Evolutionary conservation across 2,888 invertebrate species (phyloP), one percentile per base, ranked within the genome.

Genomic region (Psylliodes chrysocephalus): DNA sequence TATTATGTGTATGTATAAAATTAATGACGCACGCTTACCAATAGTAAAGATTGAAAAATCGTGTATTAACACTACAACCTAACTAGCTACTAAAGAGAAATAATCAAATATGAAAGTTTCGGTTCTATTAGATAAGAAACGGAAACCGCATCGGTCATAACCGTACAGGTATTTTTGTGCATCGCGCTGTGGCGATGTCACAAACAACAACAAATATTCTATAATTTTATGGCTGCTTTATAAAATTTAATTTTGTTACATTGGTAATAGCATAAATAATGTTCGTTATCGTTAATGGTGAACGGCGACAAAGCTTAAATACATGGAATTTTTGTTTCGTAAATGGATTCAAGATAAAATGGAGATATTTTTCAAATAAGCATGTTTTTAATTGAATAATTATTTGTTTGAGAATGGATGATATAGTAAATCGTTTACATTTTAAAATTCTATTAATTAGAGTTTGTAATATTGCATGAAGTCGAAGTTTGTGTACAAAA

Each of bases 161-260:
- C 10, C 42, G 42, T 42, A 42, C 4, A 42, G 18, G 42, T 42
- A 42, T 42, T 42, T 42, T 42, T 17, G 18, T 42, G 42, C 18
- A 38, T 38, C 15, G 38, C 4, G 15, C 10, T 38, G n/a, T n/a
- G 14, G 42, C 15, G 8, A 14, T 42, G 18, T 6, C 18, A 10
- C 42, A 42, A 42, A 42, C 18, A 42, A 42, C 42, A 42, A 42
- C 33, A 38, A 38, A 14, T 38, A 38, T 12, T n/a, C 15, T 38
- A 30, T 10, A 10, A 33, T 35, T 35, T 35, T 35, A 35, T 35
- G 4, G 6, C 10, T 14, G 14, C 14, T 3, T 14, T 12, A n/a
- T 6, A n/a, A 35, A 35, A n/a, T 35, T 35, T 12, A 3, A 14
- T 35, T 35, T 14, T 35, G 10, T 35, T 12, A 12, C 10, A 12